phyloP scores from a whole-genome alignment of 2,888 invertebrate genomes.

The Augiades crinisus region DNA sequence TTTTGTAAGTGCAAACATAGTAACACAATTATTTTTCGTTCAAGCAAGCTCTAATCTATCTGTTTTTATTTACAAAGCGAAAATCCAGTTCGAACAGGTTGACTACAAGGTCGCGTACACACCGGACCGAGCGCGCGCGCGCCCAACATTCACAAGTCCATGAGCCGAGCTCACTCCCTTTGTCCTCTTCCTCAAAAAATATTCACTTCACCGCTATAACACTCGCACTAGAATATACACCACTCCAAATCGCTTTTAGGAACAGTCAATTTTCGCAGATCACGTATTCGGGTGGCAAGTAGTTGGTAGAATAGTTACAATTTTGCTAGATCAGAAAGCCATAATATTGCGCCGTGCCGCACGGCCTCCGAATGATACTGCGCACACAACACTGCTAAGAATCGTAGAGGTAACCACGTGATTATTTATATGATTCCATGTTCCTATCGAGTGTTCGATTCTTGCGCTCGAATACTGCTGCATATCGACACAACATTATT shows the following conservation, averaged over 20 bases:
- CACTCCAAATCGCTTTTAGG: background rate
- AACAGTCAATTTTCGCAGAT: slow-evolving; percentile 2
- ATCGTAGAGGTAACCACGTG: slow-evolving; percentile 6
- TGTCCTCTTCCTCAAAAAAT: background rate
- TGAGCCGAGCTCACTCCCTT: background rate
- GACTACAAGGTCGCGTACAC: background rate
- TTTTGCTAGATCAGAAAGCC: background rate
- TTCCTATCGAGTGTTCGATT: background rate
- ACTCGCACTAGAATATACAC: background rate
- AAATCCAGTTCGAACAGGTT: slow-evolving; percentile 26
- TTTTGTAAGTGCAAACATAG: slow-evolving; percentile 44
- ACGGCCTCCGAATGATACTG: background rate
- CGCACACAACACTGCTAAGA: background rate
- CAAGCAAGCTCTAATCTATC: slow-evolving; percentile 33
- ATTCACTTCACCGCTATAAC: background rate
- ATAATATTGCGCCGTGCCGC: background rate
- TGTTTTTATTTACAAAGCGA: slow-evolving; percentile 42
- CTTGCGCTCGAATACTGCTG: background rate
- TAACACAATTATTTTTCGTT: slow-evolving; percentile 51
- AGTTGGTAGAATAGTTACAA: background rate
- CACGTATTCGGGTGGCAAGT: slow-evolving; percentile 3
- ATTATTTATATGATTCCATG: background rate
- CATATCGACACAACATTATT: background rate
- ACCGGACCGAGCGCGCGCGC: background rate
- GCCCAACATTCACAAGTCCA: no score